Evolutionary conservation across 2,797 vertebrate genomes (phyloP), one percentile per base, ranked within the genome.

Genomic region (Serranus cabrilla): DNA sequence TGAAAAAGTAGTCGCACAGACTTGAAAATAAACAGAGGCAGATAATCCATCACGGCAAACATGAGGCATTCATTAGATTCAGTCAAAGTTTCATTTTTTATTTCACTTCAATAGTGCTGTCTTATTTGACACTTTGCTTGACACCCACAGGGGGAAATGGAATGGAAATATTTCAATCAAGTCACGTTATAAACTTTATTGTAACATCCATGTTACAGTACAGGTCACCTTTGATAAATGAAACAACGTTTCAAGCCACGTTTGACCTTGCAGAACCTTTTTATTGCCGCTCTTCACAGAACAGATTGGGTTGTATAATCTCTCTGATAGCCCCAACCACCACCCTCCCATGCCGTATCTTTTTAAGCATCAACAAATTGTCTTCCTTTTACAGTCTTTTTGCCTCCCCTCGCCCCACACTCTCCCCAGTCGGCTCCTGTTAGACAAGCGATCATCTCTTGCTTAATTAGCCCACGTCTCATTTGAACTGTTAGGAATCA

Each of bases 401-500:
- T 64, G 25, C 65, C 20, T 67, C 25, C 27, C 37, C n/a, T 31
- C 12, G 1, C 60, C 69, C 46, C 27, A 50, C 31, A 11, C 78
- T 58, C 56, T 72, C 45, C 54, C 79, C 58, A 69, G 68, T 71
- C 31, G 18, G 45, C 50, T 74, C 58, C 65, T 63, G 76, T 84
- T 73, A 82, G 71, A 65, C 47, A 31, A 66, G 63, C 37, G 17
- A 64, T 83, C 58, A 31, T 81, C 67, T 81, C 70, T 62, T 54
- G 43, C 45, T 60, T 77, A 76, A 82, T 80, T 83, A 70, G 60
- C 56, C 21, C 13, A 2, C 4, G 31, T 79, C 46, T 83, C 72
- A 76, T 83, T 71, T 76, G 63, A 82, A 50, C 56, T 56, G 57
- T 68, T 74, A 58, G 37, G 64, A 71, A 71, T 83, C 13, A 4